Conservation (phyloP, 1,140 invertebrate species). For the Ooceraea biroi region DNA sequence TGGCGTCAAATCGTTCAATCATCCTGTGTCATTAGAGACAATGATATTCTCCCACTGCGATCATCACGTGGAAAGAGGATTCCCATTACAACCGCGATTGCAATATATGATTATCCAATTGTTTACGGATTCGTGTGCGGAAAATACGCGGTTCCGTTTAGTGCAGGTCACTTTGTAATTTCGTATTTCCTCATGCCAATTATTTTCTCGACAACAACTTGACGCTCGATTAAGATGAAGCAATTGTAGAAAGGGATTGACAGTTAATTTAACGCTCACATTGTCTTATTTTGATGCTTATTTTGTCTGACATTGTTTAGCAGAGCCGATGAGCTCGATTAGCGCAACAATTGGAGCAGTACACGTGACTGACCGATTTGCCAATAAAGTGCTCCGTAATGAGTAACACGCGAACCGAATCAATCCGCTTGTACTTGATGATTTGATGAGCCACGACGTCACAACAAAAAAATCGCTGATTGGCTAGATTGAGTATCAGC, state of each 20-base stretch:
- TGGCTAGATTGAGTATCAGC: conserved; percentile 64
- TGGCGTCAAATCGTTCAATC: neutral
- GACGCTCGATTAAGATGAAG: neutral
- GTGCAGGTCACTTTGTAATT: neutral
- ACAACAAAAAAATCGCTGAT: conserved; percentile 57
- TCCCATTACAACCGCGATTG: neutral
- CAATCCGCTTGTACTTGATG: conserved; percentile 16
- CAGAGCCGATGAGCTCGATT: conserved; percentile 26
- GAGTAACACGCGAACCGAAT: conserved; percentile 43
- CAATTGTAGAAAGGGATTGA: conserved; percentile 7
- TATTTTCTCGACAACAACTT: neutral
- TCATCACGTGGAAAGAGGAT: conserved; percentile 10
- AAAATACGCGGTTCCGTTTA: neutral
- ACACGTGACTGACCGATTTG: conserved; percentile 54
- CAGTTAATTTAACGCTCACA: conserved; percentile 36
- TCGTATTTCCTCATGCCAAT: neutral
- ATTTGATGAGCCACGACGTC: conserved; percentile 42
- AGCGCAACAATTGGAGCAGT: conserved; percentile 41
- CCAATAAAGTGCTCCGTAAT: conserved; percentile 47
- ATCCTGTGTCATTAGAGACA: conserved; percentile 30
- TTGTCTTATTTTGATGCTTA: too few species aligned
- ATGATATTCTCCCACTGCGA: conserved; percentile 9
- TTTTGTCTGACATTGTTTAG: conserved; percentile 24
- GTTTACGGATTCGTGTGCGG: neutral
- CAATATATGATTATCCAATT: conserved; percentile 12